Base-by-base conservation (phyloP, 2,113 vertebrate species). In the Natator depressus region DNA sequence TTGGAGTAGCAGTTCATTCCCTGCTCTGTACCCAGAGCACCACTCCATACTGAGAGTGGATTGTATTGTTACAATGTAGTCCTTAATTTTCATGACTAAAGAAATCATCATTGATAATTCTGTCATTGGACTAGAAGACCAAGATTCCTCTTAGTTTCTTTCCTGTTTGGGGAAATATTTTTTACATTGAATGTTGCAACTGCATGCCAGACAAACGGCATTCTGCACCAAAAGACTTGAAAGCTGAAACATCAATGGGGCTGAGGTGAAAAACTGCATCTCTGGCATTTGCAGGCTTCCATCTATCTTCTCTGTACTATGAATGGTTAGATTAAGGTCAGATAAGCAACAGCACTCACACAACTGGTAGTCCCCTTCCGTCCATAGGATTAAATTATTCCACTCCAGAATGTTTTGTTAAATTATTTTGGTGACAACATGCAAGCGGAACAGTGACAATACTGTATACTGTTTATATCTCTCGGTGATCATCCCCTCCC, bases 81-180 rank as follows among this genome's bases (percentile, higher is more conserved):
- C 11, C 27, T 54, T 31, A 46, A 76, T 76, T 76, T 76, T 38
- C 3, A 84, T 7, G 29, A 49, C 76, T 65, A 92, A 95, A 85
- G 16, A 16, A 38, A 25, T 59, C 59, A 72, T 72, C 19, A 72
- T 38, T 49, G 80, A 80, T 4, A 79, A 17, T 84, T 16, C 5
- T 13, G 57, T 1, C 0, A 0, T 3, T 89, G 51, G 24, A 82
- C 88, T 3, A 1, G 17, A 35, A 57, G 16, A 0, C 2, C 46
- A 88, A 19, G 6, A 20, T 47, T 31, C 4, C 3, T 53, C 35
- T 81, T 85, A 4, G 75, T 55, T 76, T 51, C 8, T 83, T 22
- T 76, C 2, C 2, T 5, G 8, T 8, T 59, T 75, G 65, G 16
- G 51, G 27, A 85, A 94, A 83, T 38, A 22, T 1, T n/a, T 14